Evolutionary conservation across 2,113 vertebrate genomes (phyloP), one percentile per base, ranked within the genome.

Genomic region (Struthio camelus): DNA sequence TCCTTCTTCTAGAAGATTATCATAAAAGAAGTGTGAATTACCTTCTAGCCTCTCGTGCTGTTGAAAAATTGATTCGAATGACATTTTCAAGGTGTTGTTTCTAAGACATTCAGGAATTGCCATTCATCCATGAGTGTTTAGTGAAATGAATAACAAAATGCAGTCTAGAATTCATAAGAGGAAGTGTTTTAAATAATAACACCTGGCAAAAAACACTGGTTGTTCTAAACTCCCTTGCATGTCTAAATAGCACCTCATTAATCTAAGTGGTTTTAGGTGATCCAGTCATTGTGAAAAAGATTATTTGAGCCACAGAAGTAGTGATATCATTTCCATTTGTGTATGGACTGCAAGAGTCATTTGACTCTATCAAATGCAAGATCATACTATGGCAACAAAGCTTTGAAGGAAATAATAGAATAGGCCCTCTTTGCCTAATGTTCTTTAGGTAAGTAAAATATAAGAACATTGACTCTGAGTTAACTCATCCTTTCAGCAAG

Each of bases 1-100:
- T 96, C 96, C 94, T 84, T 95, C 86, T 96, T 97, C 95, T 65
- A 93, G 95, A 90, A 94, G 94, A 95, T 97, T 96, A 91, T 97
- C 96, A 92, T 97, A 96, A 96, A 96, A 96, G 91, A 93, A 62
- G 40, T 92, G 93, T 98, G 97, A 97, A 92, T 96, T 97, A 96
- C 89, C 90, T 95, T 93, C 92, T 96, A 96, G 87, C 94, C 58
- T 91, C 90, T 82, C 85, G 85, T 82, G 70, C 96, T 94, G 75
- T 95, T 97, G 91, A 96, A 92, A 97, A 96, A 81, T 79, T 75
- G 62, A 96, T 90, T 91, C 82, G 71, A 85, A 92, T 93, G 95
- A 87, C 94, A 92, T 77, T 83, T 97, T 97, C 85, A 94, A 96
- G 96, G 93, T 96, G 76, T 86, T 85, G 70, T 94, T 94, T 94